Percentiles rank a stretch among this genome's conserved stretches.
Conservation (phyloP, 2,113 vertebrate genomes). For the Dasypus novemcinctus region DNA sequence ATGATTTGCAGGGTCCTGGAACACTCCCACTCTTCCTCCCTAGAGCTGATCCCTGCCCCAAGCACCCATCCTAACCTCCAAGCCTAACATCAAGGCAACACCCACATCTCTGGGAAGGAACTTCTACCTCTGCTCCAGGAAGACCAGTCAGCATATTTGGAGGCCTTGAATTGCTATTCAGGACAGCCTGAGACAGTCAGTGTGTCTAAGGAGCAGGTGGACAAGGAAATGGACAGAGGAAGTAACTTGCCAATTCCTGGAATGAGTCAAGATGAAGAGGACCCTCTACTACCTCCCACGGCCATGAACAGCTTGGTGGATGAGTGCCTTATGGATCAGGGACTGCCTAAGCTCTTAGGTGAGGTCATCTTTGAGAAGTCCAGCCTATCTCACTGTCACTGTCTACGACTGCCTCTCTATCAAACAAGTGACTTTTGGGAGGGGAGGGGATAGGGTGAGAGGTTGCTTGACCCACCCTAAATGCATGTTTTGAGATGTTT, state of each 20-base stretch:
- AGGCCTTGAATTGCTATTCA: slow-evolving; percentile 34
- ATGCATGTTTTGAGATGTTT: slow-evolving; percentile 59
- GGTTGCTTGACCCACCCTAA: neutral
- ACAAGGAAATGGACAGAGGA: slow-evolving; percentile 56
- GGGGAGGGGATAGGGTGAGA: neutral
- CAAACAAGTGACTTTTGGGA: slow-evolving; percentile 61
- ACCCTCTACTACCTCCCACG: slow-evolving; percentile 87
- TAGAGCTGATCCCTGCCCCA: slow-evolving; percentile 83
- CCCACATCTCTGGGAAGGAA: slow-evolving; percentile 89
- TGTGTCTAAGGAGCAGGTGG: slow-evolving; percentile 32
- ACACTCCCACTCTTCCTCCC: slow-evolving; percentile 78
- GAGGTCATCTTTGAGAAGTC: slow-evolving; percentile 90
- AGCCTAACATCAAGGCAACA: slow-evolving; percentile 91
- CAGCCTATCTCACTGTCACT: slow-evolving; percentile 79
- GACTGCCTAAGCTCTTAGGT: slow-evolving; percentile 87
- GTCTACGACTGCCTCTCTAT: neutral
- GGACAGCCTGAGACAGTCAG: slow-evolving; percentile 40
- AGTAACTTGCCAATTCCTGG: slow-evolving; percentile 36
- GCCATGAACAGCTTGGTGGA: slow-evolving; percentile 98
- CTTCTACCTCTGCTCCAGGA: slow-evolving; percentile 90
- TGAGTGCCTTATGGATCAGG: slow-evolving; percentile 91
- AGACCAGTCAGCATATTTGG: slow-evolving; percentile 79
- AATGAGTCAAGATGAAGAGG: slow-evolving; percentile 84
- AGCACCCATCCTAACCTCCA: slow-evolving; percentile 82
- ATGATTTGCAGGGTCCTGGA: slow-evolving; percentile 87